phyloP scores from a whole-genome alignment of 2,113 vertebrate species.

The Ammospiza nelsoni region DNA sequence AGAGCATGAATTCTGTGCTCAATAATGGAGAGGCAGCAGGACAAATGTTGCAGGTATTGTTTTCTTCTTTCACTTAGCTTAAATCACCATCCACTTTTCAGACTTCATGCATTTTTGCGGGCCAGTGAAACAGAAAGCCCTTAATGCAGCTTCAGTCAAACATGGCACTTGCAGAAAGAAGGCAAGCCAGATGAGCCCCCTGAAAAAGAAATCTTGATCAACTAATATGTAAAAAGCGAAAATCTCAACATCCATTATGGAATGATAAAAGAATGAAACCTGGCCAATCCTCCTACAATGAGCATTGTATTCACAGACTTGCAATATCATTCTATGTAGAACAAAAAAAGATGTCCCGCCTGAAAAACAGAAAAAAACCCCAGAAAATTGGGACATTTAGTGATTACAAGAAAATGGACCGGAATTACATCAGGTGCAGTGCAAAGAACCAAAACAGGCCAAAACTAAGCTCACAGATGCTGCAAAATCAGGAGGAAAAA shows the following conservation, averaged over 20 bases:
- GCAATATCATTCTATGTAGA: background rate
- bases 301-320: background rate
- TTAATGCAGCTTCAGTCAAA: background rate
- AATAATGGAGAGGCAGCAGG: conserved; percentile 47
- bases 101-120: background rate
- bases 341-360: background rate
- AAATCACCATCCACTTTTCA: conserved; percentile 11
- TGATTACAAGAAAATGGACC: no score
- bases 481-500: no score
- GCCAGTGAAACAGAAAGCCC: conserved; percentile 20
- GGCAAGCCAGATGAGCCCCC: background rate
- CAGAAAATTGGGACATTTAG: no score
- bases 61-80: conserved; percentile 22
- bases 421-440: no score
- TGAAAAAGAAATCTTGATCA: background rate
- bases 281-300: background rate
- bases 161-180: background rate
- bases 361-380: background rate
- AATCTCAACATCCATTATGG: background rate
- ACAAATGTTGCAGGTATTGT: background rate
- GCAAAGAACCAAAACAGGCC: no score
- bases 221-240: background rate
- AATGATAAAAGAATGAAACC: background rate
- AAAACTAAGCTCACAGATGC: no score
- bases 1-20: conserved; percentile 54